phyloP scores from a whole-genome alignment of 2,888 invertebrate genomes.

The Coecobrya sp. region DNA sequence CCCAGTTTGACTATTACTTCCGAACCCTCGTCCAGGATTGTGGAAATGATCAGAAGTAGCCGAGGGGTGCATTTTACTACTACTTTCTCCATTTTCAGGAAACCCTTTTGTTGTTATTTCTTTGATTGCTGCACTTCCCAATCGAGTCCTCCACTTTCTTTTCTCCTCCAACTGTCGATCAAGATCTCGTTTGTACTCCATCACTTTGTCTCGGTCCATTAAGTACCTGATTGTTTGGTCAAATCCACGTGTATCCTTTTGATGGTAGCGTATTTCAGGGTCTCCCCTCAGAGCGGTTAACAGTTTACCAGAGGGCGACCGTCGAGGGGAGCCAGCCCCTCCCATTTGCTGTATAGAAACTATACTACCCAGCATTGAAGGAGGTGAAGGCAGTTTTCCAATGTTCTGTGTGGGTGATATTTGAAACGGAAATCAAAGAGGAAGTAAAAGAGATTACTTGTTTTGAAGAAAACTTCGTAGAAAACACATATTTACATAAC shows the following conservation, averaged over 20 bases:
- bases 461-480: not conserved
- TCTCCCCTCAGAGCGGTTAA: constrained; percentile 79
- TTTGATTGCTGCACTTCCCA: constrained; percentile 69
- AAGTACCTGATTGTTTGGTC: constrained; percentile 82
- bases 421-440: not conserved
- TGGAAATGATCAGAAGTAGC: not conserved
- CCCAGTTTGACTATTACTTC: constrained; percentile 68
- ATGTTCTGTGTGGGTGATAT: constrained; percentile 45
- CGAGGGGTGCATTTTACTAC: constrained; percentile 9
- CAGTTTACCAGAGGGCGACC: constrained; percentile 80
- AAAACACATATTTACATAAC: constrained; percentile 21
- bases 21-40: constrained; percentile 6
- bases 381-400: constrained; percentile 60
- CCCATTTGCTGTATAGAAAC: constrained; percentile 73
- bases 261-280: constrained; percentile 83
- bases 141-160: constrained; percentile 48
- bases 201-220: constrained; percentile 81
- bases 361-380: constrained; percentile 60
- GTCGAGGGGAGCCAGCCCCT: constrained; percentile 77
- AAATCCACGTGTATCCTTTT: constrained; percentile 83
- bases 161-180: constrained; percentile 81
- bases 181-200: constrained; percentile 80
- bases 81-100: constrained; percentile 62
- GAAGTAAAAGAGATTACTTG: not conserved
- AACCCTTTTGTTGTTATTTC: constrained; percentile 72